Percentiles rank a stretch among this genome's conserved stretches.
phyloP scores from a whole-genome alignment of 2,888 invertebrate species.

The Oligia fasciuncula region DNA sequence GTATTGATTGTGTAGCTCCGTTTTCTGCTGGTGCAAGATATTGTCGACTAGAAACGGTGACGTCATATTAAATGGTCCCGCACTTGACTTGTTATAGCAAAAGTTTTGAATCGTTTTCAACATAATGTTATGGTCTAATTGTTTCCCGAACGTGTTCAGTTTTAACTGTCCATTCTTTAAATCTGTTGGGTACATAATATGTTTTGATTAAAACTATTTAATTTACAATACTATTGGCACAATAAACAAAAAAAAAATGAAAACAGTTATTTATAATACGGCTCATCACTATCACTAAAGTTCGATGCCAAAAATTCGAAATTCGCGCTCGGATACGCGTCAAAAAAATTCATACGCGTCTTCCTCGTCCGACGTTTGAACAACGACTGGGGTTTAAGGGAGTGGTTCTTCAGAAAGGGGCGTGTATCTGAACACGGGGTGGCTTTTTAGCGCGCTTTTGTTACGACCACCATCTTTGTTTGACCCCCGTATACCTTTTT shows the following conservation, averaged over 20 bases:
- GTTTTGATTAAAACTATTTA: slow-evolving; percentile 67
- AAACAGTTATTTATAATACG: slow-evolving; percentile 38
- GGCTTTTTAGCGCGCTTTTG: slow-evolving; percentile 86
- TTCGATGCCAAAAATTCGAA: slow-evolving; percentile 58
- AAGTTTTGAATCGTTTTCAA: slow-evolving; percentile 87
- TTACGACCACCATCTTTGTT: slow-evolving; percentile 71
- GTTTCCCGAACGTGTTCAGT: slow-evolving; percentile 81
- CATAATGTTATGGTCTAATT: slow-evolving; percentile 86
- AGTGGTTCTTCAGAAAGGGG: slow-evolving; percentile 84
- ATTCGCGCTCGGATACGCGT: slow-evolving; percentile 52
- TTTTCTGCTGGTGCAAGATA: slow-evolving; percentile 90
- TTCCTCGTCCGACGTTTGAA: slow-evolving; percentile 66
- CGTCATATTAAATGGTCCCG: slow-evolving; percentile 87
- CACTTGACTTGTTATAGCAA: slow-evolving; percentile 82
- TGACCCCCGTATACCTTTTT: slow-evolving; percentile 70
- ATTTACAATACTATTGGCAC: slow-evolving; percentile 44
- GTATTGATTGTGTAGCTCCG: slow-evolving; percentile 87
- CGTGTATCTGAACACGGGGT: slow-evolving; percentile 79
- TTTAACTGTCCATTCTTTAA: slow-evolving; percentile 86
- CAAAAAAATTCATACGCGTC: slow-evolving; percentile 64
- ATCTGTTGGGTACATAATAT: slow-evolving; percentile 88
- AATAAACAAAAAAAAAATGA: slow-evolving; percentile 29
- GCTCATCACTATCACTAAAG: slow-evolving; percentile 57
- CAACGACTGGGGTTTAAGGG: slow-evolving; percentile 82
- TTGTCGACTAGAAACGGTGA: slow-evolving; percentile 91